Evolutionary conservation across 30 jellyfish, hydroid and myxozoan genomes (phyloP).

Genomic region (Calvadosia cruxmelitensis): DNA sequence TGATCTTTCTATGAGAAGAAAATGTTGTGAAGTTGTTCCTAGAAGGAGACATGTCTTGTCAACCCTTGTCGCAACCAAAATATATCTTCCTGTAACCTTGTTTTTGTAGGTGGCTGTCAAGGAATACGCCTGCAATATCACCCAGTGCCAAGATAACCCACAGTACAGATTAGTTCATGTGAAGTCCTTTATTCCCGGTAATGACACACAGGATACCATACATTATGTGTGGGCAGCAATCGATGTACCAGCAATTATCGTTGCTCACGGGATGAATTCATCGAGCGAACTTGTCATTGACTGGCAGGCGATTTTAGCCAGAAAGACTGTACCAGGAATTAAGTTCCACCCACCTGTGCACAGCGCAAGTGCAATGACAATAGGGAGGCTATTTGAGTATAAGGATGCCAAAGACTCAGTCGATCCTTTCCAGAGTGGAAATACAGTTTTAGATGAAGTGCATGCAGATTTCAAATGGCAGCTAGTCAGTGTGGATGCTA

Average conservation of each 20-base stretch:
- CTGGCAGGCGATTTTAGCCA: constrained; percentile 20
- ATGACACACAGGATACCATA: constrained; percentile 29
- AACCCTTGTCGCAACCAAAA: no score
- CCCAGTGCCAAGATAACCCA: constrained; percentile 8
- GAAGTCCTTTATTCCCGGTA: constrained; percentile 15
- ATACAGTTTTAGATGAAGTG: neutral
- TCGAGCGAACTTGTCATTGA: constrained; percentile 9
- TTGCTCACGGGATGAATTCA: constrained; percentile 37
- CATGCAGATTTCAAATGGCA: neutral
- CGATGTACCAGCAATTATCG: constrained; percentile 51
- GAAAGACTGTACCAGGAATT: constrained; percentile 9
- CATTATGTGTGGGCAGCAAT: constrained; percentile 71
- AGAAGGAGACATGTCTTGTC: no score
- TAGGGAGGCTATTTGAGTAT: constrained; percentile 36
- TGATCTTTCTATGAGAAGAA: no score
- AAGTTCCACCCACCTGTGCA: constrained; percentile 38
- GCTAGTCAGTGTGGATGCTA: neutral
- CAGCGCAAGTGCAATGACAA: constrained; percentile 30
- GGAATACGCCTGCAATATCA: constrained; percentile 12
- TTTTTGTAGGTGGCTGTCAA: constrained; percentile 22
- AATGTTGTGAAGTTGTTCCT: no score
- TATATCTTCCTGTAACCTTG: no score
- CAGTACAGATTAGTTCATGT: constrained; percentile 30
- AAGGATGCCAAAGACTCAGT: constrained; percentile 39
- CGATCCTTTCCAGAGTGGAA: neutral